phyloP scores from a whole-genome alignment of 2,113 vertebrate genomes.

The Acanthochromis polyacanthus region DNA sequence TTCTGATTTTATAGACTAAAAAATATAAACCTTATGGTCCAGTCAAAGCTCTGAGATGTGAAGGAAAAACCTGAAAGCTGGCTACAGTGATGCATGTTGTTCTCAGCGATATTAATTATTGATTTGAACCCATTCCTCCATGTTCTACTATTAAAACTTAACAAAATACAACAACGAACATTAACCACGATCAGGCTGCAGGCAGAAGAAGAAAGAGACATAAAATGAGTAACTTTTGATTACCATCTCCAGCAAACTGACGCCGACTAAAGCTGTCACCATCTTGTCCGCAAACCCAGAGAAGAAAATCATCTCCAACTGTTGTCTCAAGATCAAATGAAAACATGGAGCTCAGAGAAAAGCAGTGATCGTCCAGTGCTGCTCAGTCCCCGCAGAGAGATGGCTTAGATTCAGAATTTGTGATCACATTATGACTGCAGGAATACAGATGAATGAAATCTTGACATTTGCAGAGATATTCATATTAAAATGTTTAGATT shows the following conservation, averaged over 20 bases:
- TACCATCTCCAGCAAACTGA: slow-evolving; percentile 21
- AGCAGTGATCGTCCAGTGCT: too few species aligned
- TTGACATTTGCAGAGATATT: too few species aligned
- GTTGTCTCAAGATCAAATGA: slow-evolving; percentile 22
- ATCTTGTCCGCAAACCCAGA: slow-evolving; percentile 17
- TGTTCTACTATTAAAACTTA: slow-evolving; percentile 42
- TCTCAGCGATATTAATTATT: slow-evolving; percentile 12
- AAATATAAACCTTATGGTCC: too few species aligned
- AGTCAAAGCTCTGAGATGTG: too few species aligned
- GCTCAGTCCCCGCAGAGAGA: neutral
- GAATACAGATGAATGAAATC: neutral
- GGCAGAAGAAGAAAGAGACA: slow-evolving; percentile 33
- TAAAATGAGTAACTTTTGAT: neutral
- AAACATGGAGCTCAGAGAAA: slow-evolving; percentile 23
- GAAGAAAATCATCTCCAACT: slow-evolving; percentile 8
- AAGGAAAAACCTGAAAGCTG: too few species aligned
- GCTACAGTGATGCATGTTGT: neutral
- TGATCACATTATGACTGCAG: slow-evolving; percentile 12
- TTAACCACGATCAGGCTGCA: slow-evolving; percentile 23
- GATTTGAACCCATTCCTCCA: slow-evolving; percentile 14
- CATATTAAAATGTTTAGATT: slow-evolving; percentile 16
- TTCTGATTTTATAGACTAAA: too few species aligned
- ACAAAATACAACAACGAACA: neutral
- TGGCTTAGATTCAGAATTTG: slow-evolving; percentile 21
- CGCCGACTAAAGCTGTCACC: slow-evolving; percentile 32